A percentile compares a stretch with the other conserved stretches of the same genome.
phyloP scores from a whole-genome alignment of 2,113 vertebrate genomes.

The Laticauda laticaudata region DNA sequence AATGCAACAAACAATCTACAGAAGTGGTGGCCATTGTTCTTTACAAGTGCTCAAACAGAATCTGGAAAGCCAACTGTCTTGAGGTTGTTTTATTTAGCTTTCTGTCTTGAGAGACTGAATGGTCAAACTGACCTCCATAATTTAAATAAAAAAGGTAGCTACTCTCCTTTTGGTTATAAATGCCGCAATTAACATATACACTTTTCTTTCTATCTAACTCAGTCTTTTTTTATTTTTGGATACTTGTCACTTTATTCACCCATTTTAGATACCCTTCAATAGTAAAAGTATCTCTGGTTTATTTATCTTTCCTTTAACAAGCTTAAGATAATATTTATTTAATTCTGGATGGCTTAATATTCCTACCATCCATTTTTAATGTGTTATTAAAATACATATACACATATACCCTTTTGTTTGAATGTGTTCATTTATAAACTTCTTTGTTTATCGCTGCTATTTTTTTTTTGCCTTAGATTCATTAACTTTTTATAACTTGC shows the following conservation, averaged over 20 bases:
- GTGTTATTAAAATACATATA: not conserved
- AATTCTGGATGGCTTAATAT: not conserved
- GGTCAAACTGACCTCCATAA: not conserved
- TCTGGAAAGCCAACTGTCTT: not conserved
- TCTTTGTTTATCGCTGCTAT: conserved; percentile 1
- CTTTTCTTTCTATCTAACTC: not conserved
- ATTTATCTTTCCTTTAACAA: not conserved
- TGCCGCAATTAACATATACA: not conserved
- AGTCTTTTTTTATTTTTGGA: not conserved
- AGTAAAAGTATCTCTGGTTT: not conserved
- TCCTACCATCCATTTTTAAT: not conserved
- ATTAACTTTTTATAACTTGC: conserved; percentile 21
- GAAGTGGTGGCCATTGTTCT: not conserved
- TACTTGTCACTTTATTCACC: not conserved
- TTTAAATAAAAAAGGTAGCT: not conserved
- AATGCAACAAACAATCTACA: not conserved
- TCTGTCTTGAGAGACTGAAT: not conserved
- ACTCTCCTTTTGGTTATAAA: not conserved
- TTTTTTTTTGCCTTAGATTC: conserved; percentile 3
- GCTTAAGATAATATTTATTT: not conserved
- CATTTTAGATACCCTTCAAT: not conserved
- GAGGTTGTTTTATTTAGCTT: not conserved
- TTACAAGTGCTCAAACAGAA: not conserved
- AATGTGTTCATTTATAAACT: not conserved
- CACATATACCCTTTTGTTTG: not conserved